Conservation (phyloP, 2,888 invertebrate genomes). For the Plagodis dolabraria region DNA sequence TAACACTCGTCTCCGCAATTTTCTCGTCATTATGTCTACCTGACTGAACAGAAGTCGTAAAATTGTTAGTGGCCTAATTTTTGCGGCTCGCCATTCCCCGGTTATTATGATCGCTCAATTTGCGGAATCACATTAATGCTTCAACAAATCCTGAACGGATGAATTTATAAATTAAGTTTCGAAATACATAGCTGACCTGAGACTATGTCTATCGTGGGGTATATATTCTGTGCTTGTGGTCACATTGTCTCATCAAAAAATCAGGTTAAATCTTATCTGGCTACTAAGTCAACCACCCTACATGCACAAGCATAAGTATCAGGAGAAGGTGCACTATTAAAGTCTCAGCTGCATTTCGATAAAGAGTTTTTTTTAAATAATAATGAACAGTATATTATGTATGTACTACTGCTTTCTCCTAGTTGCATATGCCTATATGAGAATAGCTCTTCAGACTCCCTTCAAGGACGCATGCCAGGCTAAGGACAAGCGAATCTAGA, state of each 20-base stretch:
- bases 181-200: background rate
- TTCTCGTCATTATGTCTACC: constrained; percentile 8
- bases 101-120: background rate
- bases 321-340: too few species aligned
- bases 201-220: background rate
- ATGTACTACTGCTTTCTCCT: constrained; percentile 1
- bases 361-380: too few species aligned
- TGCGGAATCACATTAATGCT: background rate
- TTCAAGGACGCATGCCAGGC: constrained; percentile 25
- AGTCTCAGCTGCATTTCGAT: too few species aligned
- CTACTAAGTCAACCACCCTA: too few species aligned
- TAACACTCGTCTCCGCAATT: constrained; percentile 19
- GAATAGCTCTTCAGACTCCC: constrained; percentile 33
- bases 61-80: constrained; percentile 6
- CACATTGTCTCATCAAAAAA: too few species aligned
- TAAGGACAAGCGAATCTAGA: constrained; percentile 26
- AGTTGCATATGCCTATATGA: constrained; percentile 17
- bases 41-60: constrained; percentile 12
- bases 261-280: too few species aligned
- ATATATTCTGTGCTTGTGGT: too few species aligned
- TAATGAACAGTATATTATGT: too few species aligned
- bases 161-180: background rate
- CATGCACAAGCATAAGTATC: too few species aligned
- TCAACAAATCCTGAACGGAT: background rate
- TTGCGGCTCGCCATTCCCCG: background rate